Evolutionary conservation across 2,113 vertebrate genomes (phyloP).

Genomic region (Hypanus sabinus): DNA sequence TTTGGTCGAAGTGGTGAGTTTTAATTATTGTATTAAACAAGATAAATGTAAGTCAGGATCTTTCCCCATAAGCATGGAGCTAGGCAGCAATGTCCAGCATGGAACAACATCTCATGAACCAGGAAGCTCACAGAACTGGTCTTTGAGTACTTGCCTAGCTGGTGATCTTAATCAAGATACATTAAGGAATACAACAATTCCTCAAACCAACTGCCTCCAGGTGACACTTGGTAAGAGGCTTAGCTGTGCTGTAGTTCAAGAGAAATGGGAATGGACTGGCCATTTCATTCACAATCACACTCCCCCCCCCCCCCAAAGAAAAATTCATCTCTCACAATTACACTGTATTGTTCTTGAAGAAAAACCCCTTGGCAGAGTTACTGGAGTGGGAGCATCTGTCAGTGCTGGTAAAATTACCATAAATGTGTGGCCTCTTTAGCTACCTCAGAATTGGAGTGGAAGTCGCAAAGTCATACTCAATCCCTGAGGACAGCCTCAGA

Average conservation of each 20-base stretch:
- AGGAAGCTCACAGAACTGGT: not conserved
- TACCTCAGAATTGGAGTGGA: no score
- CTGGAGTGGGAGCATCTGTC: no score
- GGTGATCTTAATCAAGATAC: not conserved
- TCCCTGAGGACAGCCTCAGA: no score
- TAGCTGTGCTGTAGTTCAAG: not conserved
- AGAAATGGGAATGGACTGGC: not conserved
- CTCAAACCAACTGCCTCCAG: not conserved
- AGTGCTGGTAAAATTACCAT: no score
- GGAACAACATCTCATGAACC: not conserved
- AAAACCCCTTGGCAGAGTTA: not conserved
- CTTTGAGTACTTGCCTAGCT: not conserved
- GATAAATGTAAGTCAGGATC: not conserved
- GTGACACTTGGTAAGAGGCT: not conserved
- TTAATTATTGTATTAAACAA: no score
- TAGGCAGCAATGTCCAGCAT: not conserved
- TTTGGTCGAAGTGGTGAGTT: not conserved
- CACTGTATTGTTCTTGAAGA: no score
- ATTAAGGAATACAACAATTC: not conserved
- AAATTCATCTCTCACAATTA: no score
- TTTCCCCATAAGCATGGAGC: not conserved
- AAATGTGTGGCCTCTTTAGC: no score
- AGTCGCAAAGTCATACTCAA: no score
- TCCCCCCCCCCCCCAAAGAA: not conserved
- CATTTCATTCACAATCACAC: no score